Conservation (phyloP, 2,888 invertebrate genomes). For the Drosophila cracens region DNA sequence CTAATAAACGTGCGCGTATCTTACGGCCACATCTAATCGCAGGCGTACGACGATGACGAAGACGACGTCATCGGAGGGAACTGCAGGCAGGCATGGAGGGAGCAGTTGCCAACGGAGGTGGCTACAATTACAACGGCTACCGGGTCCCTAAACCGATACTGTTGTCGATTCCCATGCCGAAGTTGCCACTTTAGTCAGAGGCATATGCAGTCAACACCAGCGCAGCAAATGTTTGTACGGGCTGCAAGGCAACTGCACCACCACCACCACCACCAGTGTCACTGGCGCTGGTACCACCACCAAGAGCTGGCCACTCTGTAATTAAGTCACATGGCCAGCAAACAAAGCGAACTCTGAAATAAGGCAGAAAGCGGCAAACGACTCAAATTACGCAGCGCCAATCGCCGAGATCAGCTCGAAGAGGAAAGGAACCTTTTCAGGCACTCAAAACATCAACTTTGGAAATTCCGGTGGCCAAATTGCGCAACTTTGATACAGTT, state of each 20-base stretch:
- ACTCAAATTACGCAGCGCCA: constrained; percentile 32
- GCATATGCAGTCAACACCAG: constrained; percentile 33
- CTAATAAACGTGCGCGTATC: constrained; percentile 79
- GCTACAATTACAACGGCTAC: constrained; percentile 40
- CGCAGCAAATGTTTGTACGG: constrained; percentile 26
- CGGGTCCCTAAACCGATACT: constrained; percentile 12
- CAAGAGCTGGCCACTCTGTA: constrained; percentile 57
- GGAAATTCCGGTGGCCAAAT: neutral
- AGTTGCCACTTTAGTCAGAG: constrained; percentile 5
- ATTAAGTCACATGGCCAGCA: constrained; percentile 62
- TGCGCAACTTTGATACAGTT: neutral
- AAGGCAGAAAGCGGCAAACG: constrained; percentile 2
- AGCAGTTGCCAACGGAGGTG: constrained; percentile 19
- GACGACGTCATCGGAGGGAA: constrained; percentile 23
- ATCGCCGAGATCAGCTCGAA: constrained; percentile 19
- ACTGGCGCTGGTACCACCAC: constrained; percentile 5
- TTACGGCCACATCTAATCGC: constrained; percentile 74
- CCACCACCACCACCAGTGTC: constrained; percentile 27
- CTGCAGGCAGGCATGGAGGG: neutral
- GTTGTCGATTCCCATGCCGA: neutral
- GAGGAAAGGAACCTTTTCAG: constrained; percentile 5
- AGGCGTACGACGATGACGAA: constrained; percentile 51
- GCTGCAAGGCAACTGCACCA: constrained; percentile 47
- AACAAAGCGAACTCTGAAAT: constrained; percentile 25
- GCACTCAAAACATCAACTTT: constrained; percentile 16